Evolutionary conservation across 2,888 invertebrate species (phyloP).

Genomic region (Hydroisotoma schaefferi): DNA sequence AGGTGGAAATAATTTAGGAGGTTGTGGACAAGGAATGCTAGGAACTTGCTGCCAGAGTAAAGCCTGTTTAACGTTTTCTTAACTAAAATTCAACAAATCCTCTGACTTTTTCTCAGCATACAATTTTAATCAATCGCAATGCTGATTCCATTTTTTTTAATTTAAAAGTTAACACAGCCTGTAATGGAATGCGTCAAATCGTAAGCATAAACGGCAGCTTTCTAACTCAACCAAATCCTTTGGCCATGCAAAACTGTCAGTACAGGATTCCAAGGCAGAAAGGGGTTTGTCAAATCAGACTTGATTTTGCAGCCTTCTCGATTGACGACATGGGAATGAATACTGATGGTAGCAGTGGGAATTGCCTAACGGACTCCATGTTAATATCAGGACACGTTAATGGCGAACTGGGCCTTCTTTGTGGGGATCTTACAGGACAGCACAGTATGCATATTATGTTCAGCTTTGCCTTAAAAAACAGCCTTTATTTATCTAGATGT

Average conservation of each 20-base stretch:
- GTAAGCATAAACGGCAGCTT: conserved; percentile 40
- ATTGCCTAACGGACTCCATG: conserved; percentile 37
- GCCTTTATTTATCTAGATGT: not conserved
- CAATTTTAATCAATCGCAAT: not conserved
- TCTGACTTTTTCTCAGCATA: not conserved
- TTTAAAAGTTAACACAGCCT: conserved; percentile 26
- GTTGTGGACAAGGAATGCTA: conserved; percentile 35
- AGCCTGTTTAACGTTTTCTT: conserved; percentile 1
- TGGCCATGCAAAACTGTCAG: conserved; percentile 18
- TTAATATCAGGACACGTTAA: conserved; percentile 35
- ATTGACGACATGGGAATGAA: conserved; percentile 22
- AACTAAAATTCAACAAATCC: no score
- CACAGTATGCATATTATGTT: conserved; percentile 28
- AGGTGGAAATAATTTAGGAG: conserved; percentile 23
- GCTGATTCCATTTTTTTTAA: not conserved
- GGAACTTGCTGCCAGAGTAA: conserved; percentile 42
- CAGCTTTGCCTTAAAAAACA: not conserved
- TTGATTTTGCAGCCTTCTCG: conserved; percentile 38
- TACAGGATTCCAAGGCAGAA: conserved; percentile 37
- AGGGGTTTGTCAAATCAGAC: conserved; percentile 43
- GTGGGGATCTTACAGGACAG: conserved; percentile 42
- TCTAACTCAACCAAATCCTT: conserved; percentile 14
- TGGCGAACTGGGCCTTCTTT: conserved; percentile 32
- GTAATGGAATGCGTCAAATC: conserved; percentile 19
- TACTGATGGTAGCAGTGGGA: conserved; percentile 21